Base-by-base conservation (phyloP, 2,797 vertebrate species). In the Cirrhinus mrigala region DNA sequence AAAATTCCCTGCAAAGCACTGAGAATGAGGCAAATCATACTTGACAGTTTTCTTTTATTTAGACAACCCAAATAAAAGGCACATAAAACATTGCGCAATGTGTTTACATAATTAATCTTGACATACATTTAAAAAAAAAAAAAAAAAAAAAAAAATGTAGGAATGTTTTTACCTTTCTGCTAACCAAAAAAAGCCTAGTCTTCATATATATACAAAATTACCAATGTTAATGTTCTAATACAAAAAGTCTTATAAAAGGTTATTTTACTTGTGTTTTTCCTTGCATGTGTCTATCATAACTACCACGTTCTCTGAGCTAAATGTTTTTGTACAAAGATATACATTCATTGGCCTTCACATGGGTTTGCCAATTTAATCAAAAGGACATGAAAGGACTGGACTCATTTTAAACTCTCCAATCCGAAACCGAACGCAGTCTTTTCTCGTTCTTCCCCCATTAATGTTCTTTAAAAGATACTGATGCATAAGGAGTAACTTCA, bases 11-110 rank as follows among this genome's bases (percentile, higher is more conserved):
- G 29, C 64, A 68, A 76, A 77, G 33, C 44, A 50, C 14, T 37
- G 18, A 80, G 74, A 89, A 92, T 83, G 84, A 87, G 83, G 87
- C 88, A 87, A 87, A 89, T 89, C 86, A 91, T 91, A 91, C 92
- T 93, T 92, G 89, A 94, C 90, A 89, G 94, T 96, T 97, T 96
- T 96, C 97, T 96, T 98, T 98, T 98, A 98, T 98, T 99, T 96
- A 98, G 97, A 98, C 97, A 97, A 97, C 95, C 97, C 97, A 98
- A 98, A 98, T 97, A 98, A 98, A 98, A 98, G 97, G 97, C 96
- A 97, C 97, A 97, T 94, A 93, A 95, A 97, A 98, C 97, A 97
- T 96, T 96, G 96, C 95, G 95, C 96, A 96, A 86, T 96, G 96
- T 97, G 96, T 98, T 97, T 97, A 97, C 97, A 98, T 97, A 96